Conservation (phyloP, 2,113 vertebrate species). For the Strigops habroptila region DNA sequence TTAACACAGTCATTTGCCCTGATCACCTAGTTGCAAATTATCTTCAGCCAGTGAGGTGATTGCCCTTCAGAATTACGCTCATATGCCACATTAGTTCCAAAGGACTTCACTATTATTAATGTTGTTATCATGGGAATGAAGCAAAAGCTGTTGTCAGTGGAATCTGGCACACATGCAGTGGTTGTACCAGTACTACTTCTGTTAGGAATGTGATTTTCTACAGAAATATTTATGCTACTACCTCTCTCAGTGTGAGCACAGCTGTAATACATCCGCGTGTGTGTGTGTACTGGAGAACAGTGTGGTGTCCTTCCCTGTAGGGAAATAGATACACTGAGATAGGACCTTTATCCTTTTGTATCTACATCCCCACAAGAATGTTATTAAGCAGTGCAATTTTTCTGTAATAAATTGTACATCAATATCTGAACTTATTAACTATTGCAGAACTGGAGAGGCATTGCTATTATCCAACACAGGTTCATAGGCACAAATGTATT, state of each 20-base stretch:
- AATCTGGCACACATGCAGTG: not conserved
- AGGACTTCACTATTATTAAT: not conserved
- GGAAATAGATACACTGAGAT: not conserved
- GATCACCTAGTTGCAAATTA: not conserved
- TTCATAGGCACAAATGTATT: not conserved
- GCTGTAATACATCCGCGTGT: not conserved
- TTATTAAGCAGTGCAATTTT: not conserved
- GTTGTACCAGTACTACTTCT: not conserved
- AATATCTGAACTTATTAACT: not conserved
- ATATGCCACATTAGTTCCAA: slow-evolving; percentile 26
- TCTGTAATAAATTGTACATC: not conserved
- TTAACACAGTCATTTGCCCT: not conserved
- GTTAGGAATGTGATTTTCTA: not conserved
- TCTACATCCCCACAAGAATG: not conserved
- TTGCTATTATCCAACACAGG: not conserved
- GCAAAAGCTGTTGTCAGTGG: not conserved
- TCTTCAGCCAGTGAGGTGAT: not conserved
- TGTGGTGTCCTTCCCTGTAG: not conserved
- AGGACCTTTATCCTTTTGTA: not conserved
- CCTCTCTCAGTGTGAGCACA: not conserved
- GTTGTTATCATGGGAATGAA: not conserved
- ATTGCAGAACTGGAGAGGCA: not conserved
- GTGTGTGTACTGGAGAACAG: not conserved
- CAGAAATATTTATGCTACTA: not conserved
- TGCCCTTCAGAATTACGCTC: slow-evolving; percentile 19